phyloP scores from a whole-genome alignment of 2,888 invertebrate species.

The Podotricha telesiphe region DNA sequence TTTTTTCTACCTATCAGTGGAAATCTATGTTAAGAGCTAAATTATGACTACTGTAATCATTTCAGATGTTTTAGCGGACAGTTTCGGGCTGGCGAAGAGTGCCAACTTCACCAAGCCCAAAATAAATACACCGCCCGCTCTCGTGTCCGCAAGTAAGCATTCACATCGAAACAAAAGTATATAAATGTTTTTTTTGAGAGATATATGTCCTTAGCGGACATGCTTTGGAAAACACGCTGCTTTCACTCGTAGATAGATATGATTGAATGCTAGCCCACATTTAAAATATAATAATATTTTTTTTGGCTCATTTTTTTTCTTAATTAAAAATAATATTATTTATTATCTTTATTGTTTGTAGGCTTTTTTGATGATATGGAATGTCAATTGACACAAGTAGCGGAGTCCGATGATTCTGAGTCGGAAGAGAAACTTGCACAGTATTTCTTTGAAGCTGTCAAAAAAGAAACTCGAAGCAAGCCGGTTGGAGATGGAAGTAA shows the following conservation, averaged over 20 bases:
- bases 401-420: slow-evolving; percentile 92
- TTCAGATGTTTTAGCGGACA: slow-evolving; percentile 77
- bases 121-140: slow-evolving; percentile 57
- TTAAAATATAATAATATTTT: not conserved
- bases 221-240: slow-evolving; percentile 32
- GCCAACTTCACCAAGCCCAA: slow-evolving; percentile 67
- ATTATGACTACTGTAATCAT: slow-evolving; percentile 54
- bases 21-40: not conserved
- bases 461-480: slow-evolving; percentile 68
- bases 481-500: slow-evolving; percentile 62
- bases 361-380: slow-evolving; percentile 44
- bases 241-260: slow-evolving; percentile 44
- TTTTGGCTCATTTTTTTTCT: slow-evolving; percentile 2
- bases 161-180: not conserved
- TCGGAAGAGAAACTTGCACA: slow-evolving; percentile 90
- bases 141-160: slow-evolving; percentile 61
- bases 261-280: not conserved
- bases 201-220: slow-evolving; percentile 16
- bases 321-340: not conserved
- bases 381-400: slow-evolving; percentile 85
- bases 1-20: slow-evolving; percentile 31
- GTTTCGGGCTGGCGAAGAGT: slow-evolving; percentile 73
- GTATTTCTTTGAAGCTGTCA: slow-evolving; percentile 80
- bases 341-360: not conserved
- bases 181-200: not conserved